Evolutionary conservation across 1,140 invertebrate species (phyloP).

Genomic region (Sycophaga agraensis): DNA sequence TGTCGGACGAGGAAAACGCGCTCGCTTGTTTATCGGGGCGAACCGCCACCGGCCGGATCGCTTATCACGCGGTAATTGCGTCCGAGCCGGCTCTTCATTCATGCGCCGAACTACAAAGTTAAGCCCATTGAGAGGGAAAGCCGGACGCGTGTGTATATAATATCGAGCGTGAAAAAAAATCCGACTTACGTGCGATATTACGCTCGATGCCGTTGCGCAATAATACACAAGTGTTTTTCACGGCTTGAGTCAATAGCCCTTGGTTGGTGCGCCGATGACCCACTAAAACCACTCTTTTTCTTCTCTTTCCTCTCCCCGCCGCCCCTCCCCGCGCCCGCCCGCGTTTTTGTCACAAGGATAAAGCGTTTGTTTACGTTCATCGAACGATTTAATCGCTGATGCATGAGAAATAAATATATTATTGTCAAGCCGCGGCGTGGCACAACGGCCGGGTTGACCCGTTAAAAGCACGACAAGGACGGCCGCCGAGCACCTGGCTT

Average conservation of each 20-base stretch:
- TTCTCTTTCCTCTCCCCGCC: too few relatives aligned
- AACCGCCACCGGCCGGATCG: too few relatives aligned
- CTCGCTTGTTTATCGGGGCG: too few relatives aligned
- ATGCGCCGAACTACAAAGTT: neutral
- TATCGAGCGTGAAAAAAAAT: neutral
- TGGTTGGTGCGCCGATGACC: conserved; percentile 9
- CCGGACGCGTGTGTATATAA: too few relatives aligned
- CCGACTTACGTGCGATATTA: neutral
- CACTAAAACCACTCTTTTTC: conserved; percentile 16
- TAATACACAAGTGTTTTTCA: conserved; percentile 2
- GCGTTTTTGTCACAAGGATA: conserved; percentile 13
- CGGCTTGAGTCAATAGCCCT: conserved; percentile 1
- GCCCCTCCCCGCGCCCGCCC: too few relatives aligned
- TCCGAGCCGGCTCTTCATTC: too few relatives aligned
- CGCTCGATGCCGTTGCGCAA: conserved; percentile 6
- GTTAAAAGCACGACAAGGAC: too few relatives aligned
- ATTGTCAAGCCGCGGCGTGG: neutral
- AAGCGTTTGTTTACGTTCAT: conserved; percentile 15
- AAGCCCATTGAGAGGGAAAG: neutral
- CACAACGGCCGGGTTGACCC: too few relatives aligned
- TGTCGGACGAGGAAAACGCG: too few relatives aligned
- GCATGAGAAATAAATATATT: conserved; percentile 14
- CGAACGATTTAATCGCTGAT: neutral
- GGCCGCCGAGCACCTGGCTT: too few relatives aligned
- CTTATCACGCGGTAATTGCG: too few relatives aligned